Conservation (phyloP, 2,113 vertebrate genomes). For the Arothron firmamentum region DNA sequence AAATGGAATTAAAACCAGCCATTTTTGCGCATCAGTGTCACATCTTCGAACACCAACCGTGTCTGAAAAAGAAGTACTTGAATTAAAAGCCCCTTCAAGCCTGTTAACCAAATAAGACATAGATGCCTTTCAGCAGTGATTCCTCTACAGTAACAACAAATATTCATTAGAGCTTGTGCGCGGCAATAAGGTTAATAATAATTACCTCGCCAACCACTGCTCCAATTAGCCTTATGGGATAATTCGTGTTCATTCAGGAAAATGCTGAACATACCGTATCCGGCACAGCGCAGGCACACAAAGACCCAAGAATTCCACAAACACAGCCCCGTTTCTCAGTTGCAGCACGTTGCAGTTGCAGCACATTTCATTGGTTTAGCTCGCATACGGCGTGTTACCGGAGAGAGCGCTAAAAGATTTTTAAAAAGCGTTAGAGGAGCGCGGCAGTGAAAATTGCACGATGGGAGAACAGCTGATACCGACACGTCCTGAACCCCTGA, state of each 20-base stretch:
- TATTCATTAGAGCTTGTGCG: constrained; percentile 34
- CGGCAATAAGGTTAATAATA: constrained; percentile 16
- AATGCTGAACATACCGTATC: constrained; percentile 25
- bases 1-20: constrained; percentile 1
- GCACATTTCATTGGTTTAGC: neutral
- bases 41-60: constrained; percentile 24
- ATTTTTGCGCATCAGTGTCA: constrained; percentile 30
- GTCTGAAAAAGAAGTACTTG: constrained; percentile 26
- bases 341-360: too few relatives aligned
- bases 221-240: constrained; percentile 39
- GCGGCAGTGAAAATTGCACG: constrained; percentile 43
- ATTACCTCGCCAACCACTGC: constrained; percentile 7
- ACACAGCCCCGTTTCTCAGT: neutral
- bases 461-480: constrained; percentile 54
- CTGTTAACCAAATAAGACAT: constrained; percentile 21
- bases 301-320: neutral
- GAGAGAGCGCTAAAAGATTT: neutral
- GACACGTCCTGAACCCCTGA: constrained; percentile 58
- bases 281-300: constrained; percentile 4
- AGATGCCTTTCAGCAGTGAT: constrained; percentile 4
- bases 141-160: constrained; percentile 18
- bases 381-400: neutral
- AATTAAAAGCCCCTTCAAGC: constrained; percentile 36
- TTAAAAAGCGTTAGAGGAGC: constrained; percentile 23
- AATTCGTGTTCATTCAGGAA: constrained; percentile 35